Evolutionary conservation across 2,888 invertebrate genomes (phyloP).

Genomic region (Teinopalpus imperialis): DNA sequence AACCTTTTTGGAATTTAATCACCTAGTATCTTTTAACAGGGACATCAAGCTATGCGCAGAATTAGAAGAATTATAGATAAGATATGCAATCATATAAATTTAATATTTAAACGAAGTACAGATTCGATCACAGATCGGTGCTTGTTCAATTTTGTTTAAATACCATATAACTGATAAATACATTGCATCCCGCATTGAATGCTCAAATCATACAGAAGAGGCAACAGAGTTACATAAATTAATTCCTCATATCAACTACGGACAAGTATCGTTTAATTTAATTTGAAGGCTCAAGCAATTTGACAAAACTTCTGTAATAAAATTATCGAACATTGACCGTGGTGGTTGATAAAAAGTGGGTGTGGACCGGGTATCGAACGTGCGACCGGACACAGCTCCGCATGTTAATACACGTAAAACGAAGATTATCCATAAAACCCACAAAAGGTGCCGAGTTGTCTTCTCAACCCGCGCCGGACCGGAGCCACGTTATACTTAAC

Average conservation of each 20-base stretch:
- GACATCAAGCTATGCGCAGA: too few relatives aligned
- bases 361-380: constrained; percentile 47
- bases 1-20: too few relatives aligned
- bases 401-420: constrained; percentile 74
- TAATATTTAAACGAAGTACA: too few relatives aligned
- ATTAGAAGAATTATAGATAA: too few relatives aligned
- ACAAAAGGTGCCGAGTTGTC: constrained; percentile 78
- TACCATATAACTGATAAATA: too few relatives aligned
- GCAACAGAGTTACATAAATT: constrained; percentile 37
- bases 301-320: constrained; percentile 80
- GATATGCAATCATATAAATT: too few relatives aligned
- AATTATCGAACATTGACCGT: constrained; percentile 78
- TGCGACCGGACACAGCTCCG: constrained; percentile 67
- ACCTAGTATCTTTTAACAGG: too few relatives aligned
- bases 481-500: constrained; percentile 39
- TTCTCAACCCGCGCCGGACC: constrained; percentile 50
- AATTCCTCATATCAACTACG: constrained; percentile 57
- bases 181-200: neutral
- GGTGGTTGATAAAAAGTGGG: constrained; percentile 61
- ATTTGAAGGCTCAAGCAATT: constrained; percentile 75
- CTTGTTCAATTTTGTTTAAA: too few relatives aligned
- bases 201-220: neutral
- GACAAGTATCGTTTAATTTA: constrained; percentile 76
- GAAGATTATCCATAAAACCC: constrained; percentile 76
- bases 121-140: too few relatives aligned